Evolutionary conservation across 23 tunicate species (phyloP).

Genomic region (Trididemnum clinides): DNA sequence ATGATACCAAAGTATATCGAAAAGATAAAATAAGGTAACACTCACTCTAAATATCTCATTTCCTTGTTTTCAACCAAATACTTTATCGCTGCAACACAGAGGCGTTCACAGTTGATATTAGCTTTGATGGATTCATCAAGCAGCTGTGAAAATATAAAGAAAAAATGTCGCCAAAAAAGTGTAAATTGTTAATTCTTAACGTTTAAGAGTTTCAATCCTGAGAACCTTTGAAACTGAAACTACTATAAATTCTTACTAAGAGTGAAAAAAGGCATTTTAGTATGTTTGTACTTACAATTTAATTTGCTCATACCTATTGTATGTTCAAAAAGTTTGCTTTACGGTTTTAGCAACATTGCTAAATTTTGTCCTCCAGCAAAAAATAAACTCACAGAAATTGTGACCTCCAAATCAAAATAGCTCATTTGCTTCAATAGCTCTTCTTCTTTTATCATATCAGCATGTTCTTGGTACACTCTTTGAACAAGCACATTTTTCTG

Average conservation of each 20-base stretch:
- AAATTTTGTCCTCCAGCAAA: no score
- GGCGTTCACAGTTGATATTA: neutral
- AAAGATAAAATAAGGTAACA: neutral
- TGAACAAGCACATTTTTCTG: conserved; percentile 4
- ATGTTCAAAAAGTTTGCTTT: no score
- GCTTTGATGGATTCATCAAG: neutral
- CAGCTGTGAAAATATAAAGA: conserved; percentile 30
- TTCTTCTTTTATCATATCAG: neutral
- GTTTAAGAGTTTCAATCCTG: no score
- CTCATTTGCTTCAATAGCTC: neutral
- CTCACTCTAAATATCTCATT: conserved; percentile 13
- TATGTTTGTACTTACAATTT: no score
- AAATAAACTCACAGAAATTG: conserved; percentile 1
- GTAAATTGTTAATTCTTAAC: no score
- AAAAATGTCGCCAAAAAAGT: no score
- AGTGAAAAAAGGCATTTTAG: no score
- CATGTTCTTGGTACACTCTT: neutral
- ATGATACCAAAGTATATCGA: no score
- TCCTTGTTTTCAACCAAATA: neutral
- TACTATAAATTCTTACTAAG: no score
- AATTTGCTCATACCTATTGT: no score
- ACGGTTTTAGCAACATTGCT: no score
- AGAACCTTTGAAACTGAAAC: no score
- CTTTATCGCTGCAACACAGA: conserved; percentile 15
- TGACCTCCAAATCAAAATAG: conserved; percentile 15